Evolutionary conservation across 2,113 vertebrate genomes (phyloP).

Genomic region (Thunnus thynnus): DNA sequence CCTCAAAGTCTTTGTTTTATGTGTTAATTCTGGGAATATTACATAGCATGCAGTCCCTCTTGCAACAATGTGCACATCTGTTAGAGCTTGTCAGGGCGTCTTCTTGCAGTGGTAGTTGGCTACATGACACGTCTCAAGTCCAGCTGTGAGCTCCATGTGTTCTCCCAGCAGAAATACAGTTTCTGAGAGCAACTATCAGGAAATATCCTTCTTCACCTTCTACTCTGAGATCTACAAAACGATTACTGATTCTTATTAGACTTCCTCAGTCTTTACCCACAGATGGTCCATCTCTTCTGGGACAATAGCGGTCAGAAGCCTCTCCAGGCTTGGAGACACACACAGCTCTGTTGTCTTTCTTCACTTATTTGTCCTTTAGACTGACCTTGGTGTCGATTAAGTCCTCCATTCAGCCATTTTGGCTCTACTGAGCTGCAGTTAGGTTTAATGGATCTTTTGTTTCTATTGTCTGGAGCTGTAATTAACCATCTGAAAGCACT

Average conservation of each 20-base stretch:
- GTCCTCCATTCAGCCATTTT: slow-evolving; percentile 75
- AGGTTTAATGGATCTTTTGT: slow-evolving; percentile 64
- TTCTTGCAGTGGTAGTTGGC: slow-evolving; percentile 59
- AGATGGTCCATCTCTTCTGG: slow-evolving; percentile 62
- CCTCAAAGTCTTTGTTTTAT: slow-evolving; percentile 44
- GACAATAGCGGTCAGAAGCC: slow-evolving; percentile 58
- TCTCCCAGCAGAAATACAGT: slow-evolving; percentile 30
- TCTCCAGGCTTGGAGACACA: slow-evolving; percentile 73
- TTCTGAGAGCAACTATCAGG: slow-evolving; percentile 3
- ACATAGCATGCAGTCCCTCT: neutral
- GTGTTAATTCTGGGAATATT: slow-evolving; percentile 49
- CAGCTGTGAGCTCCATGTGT: slow-evolving; percentile 44
- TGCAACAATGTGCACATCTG: neutral
- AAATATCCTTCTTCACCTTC: slow-evolving; percentile 68
- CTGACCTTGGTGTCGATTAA: slow-evolving; percentile 62
- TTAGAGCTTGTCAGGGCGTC: slow-evolving; percentile 48
- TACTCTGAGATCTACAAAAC: slow-evolving; percentile 68
- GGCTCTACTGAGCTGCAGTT: slow-evolving; percentile 39
- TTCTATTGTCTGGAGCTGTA: slow-evolving; percentile 61
- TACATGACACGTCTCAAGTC: slow-evolving; percentile 57
- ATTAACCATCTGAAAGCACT: slow-evolving; percentile 75
- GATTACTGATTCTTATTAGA: slow-evolving; percentile 41
- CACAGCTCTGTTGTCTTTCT: slow-evolving; percentile 66
- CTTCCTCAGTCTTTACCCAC: slow-evolving; percentile 45
- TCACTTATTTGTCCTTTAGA: slow-evolving; percentile 74